Evolutionary conservation across 2,113 vertebrate species (phyloP), one percentile per base, ranked within the genome.

Genomic region (Labrus mixtus): DNA sequence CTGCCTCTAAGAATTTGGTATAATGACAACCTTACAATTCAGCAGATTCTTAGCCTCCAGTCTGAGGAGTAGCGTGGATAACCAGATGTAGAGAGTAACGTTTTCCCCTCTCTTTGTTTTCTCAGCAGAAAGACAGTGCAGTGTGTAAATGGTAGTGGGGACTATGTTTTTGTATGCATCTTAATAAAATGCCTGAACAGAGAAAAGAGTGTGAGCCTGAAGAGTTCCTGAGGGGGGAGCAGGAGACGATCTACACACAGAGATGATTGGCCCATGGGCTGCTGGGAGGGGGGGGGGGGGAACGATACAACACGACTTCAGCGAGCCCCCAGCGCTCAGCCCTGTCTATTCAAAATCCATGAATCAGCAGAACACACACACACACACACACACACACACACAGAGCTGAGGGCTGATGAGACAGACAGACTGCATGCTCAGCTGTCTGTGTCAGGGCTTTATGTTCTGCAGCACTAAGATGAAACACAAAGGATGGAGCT

Each of bases 391-490:
- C 59, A 61, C 76, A 71, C 45, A 71, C 46, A 70, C 64, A 46
- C 64, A 43, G 2, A 73, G 67, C 57, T 50, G 13, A 55, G 67
- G 72, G 79, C 75, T 79, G 68, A 87, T 87, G 79, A 86, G 77
- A 76, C 77, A 74, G 87, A 83, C 82, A 89, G 85, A 92, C 87
- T 90, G 90, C 89, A 74, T 76, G 76, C 78, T 92, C 87, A 92
- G 90, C 87, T 88, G 87, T 90, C 89, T 92, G 80, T 73, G 79
- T 63, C 2, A 9, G 46, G 73, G 59, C 62, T 85, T 86, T 82
- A 78, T 76, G 79, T 85, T 37, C 81, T 77, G 50, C 72, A 69
- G 78, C 66, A 57, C 22, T 71, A 68, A 83, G 78, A 84, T 65
- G 33, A 87, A 87, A 76, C 81, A 78, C 78, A 88, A 80, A 72